Percentiles rank a stretch among this genome's conserved stretches.
phyloP scores from a whole-genome alignment of 2,888 invertebrate genomes.

The Carcina quercana region DNA sequence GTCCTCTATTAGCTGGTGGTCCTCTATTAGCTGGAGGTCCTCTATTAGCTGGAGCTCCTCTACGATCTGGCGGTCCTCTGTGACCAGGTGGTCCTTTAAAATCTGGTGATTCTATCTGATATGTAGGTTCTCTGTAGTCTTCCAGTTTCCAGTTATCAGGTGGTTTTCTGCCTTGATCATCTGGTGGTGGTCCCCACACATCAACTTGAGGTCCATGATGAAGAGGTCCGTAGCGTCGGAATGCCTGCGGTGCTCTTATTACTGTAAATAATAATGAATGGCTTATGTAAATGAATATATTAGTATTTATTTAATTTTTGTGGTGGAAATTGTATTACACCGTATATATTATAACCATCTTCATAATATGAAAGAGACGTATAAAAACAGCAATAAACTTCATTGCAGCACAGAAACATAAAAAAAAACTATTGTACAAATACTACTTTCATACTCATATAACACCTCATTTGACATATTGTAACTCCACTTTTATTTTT shows the following conservation, averaged over 20 bases:
- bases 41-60: slow-evolving; percentile 1
- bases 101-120: too few relatives aligned
- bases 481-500: too few relatives aligned
- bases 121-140: slow-evolving; percentile 13
- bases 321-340: not conserved
- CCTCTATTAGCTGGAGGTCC: slow-evolving; percentile 9
- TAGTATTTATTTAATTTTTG: not conserved
- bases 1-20: slow-evolving; percentile 4
- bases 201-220: not conserved
- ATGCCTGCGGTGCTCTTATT: slow-evolving; percentile 13
- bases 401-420: too few relatives aligned
- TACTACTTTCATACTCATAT: too few relatives aligned
- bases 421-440: too few relatives aligned
- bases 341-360: too few relatives aligned
- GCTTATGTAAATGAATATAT: not conserved
- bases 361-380: too few relatives aligned
- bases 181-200: not conserved
- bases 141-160: slow-evolving; percentile 8
- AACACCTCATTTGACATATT: too few relatives aligned
- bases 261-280: slow-evolving; percentile 14
- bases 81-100: slow-evolving; percentile 6
- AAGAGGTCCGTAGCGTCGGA: not conserved
- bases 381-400: too few relatives aligned
- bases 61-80: slow-evolving; percentile 2
- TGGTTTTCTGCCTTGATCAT: slow-evolving; percentile 1